Conservation (phyloP, 2,113 vertebrate genomes). For the Phasianus colchicus region DNA sequence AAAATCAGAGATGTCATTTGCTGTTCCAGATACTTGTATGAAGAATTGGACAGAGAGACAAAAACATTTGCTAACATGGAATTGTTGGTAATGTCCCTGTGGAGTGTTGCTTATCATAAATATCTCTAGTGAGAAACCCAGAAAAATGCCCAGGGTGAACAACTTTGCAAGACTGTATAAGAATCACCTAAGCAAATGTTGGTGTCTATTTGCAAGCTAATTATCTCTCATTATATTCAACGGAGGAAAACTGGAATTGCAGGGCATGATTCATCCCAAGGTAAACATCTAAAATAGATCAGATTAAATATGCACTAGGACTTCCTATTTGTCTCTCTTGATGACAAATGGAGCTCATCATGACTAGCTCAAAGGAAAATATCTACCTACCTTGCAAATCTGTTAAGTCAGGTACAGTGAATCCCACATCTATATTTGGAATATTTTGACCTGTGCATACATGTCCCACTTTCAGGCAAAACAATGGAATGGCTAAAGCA, state of each 20-base stretch:
- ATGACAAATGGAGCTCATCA: neutral
- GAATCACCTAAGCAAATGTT: neutral
- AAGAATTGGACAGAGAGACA: neutral
- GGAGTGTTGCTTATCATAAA: neutral
- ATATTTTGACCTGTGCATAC: neutral
- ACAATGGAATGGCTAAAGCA: neutral
- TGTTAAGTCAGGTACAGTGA: neutral
- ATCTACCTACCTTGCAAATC: neutral
- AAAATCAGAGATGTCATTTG: neutral
- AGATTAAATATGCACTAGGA: neutral
- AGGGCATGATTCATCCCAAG: neutral
- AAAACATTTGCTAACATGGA: neutral
- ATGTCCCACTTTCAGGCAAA: neutral
- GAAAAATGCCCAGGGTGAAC: neutral
- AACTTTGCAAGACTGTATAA: neutral
- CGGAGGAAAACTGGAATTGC: neutral
- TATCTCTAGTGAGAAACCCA: neutral
- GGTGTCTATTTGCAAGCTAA: neutral
- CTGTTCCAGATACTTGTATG: neutral
- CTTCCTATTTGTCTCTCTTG: neutral
- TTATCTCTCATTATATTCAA: neutral
- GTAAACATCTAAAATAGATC: neutral
- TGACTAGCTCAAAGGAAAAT: neutral
- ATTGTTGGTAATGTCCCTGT: neutral
- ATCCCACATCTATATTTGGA: neutral